Base-by-base conservation (phyloP, 2,113 vertebrate genomes). In the Sminthopsis crassicaudata region DNA sequence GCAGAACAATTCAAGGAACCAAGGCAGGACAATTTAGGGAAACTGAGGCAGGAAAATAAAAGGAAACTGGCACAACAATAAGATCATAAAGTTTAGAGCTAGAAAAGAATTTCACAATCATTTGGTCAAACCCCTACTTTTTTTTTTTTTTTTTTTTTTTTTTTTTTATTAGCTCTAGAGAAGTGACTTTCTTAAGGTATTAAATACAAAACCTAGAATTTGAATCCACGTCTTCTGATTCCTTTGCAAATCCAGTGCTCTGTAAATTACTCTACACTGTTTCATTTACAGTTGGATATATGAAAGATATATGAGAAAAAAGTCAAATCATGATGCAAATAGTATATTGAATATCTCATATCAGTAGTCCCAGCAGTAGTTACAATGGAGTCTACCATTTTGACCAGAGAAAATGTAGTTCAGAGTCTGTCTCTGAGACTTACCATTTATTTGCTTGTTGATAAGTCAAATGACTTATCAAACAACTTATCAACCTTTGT, bases 201-300 rank as follows among this genome's bases (percentile, higher is more conserved):
- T 46, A 1, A 4, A 54, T 50, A 90, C 67, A 11, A 52, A 57
- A 96, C 54, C 52, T 11, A 14, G 95, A 93, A 91, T 57, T 93
- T 52, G 92, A 91, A 84, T 76, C 92, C 53, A 6, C 6, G 14
- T 91, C 92, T 91, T 96, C 91, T 54, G 53, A 90, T 42, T 96
- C 19, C 0, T 46, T 42, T 84, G n/a, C 11, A 93, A 88, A 91
- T 67, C 27, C 9, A 25, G 10, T 48, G 30, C 19, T 9, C 76
- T 24, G 24, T 94, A 46, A 46, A 94, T 84, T 84, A 2, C 67
- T 84, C 67, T 42, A 22, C 4, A n/a, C n/a, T 23, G 7, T 51
- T 54, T 36, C 67, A 53, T 10, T 2, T 90, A 42, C 14, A 54
- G 19, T 8, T 84, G 46, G 67, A 10, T 11, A 67, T 46, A 51